Conservation (phyloP, 2,113 vertebrate genomes). For the Phodopus roborovskii region DNA sequence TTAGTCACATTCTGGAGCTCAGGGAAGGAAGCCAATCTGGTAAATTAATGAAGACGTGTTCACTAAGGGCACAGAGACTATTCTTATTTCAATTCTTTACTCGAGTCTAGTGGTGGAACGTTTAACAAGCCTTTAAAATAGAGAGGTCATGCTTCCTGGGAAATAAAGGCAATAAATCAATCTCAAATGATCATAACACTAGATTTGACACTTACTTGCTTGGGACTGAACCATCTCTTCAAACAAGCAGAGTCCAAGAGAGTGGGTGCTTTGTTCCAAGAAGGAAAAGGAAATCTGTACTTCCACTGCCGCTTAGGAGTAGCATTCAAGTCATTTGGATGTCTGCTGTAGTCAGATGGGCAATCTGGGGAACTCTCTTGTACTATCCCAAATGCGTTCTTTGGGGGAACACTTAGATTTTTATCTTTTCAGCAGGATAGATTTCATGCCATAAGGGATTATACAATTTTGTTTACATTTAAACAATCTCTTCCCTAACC, state of each 20-base stretch:
- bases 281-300: not conserved
- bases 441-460: not conserved
- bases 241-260: not conserved
- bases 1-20: conserved; percentile 68
- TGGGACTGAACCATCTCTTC: rapidly evolving
- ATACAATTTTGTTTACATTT: not conserved
- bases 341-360: not conserved
- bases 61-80: not conserved
- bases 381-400: not conserved
- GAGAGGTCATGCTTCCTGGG: conserved; percentile 18
- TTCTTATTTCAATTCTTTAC: conserved; percentile 61
- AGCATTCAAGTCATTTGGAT: not conserved
- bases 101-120: not conserved
- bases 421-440: not conserved
- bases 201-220: conserved; percentile 48
- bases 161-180: conserved; percentile 38
- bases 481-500: not conserved
- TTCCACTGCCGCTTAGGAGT: not conserved
- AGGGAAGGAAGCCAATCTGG: conserved; percentile 65
- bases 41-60: conserved; percentile 4
- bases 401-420: conserved; percentile 37
- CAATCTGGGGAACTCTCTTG: not conserved
- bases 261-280: not conserved
- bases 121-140: conserved; percentile 58
- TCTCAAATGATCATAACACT: not conserved